Percentiles rank a stretch among this genome's conserved stretches.
Conservation (phyloP, 2,888 invertebrate species). For the Gibbula magus region DNA sequence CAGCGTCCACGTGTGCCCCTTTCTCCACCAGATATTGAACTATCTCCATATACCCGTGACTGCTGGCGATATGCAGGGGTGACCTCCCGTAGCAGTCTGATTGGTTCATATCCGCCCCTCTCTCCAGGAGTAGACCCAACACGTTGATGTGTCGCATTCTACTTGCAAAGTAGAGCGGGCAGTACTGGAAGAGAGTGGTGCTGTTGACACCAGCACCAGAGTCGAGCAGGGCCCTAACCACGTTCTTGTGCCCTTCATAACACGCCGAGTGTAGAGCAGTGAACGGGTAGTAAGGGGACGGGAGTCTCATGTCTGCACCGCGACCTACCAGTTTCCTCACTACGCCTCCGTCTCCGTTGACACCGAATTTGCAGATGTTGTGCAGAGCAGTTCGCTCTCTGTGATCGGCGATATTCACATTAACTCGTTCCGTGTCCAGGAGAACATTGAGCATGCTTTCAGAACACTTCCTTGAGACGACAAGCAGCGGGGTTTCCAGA, state of each 20-base stretch:
- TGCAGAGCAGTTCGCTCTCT: not conserved
- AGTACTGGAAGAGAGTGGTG: not conserved
- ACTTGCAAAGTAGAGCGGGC: constrained; percentile 18
- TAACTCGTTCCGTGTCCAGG: not conserved
- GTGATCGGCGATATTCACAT: not conserved
- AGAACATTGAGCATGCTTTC: not conserved
- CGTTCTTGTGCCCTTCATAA: not conserved
- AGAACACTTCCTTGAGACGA: not conserved
- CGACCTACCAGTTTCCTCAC: not conserved
- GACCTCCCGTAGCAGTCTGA: not conserved
- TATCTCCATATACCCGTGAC: not conserved
- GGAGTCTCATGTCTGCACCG: not conserved
- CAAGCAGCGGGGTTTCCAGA: not conserved
- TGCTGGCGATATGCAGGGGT: not conserved
- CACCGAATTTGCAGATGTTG: not conserved
- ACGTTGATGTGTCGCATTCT: not conserved
- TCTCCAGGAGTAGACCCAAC: not conserved
- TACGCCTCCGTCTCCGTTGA: not conserved
- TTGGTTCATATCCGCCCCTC: not conserved
- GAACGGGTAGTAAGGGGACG: not conserved
- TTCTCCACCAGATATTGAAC: not conserved
- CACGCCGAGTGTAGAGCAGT: not conserved
- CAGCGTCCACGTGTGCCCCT: not conserved
- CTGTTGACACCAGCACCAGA: constrained; percentile 9
- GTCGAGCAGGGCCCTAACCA: not conserved